Evolutionary conservation across 2,113 vertebrate species (phyloP).

Genomic region (Psittacus erithacus): DNA sequence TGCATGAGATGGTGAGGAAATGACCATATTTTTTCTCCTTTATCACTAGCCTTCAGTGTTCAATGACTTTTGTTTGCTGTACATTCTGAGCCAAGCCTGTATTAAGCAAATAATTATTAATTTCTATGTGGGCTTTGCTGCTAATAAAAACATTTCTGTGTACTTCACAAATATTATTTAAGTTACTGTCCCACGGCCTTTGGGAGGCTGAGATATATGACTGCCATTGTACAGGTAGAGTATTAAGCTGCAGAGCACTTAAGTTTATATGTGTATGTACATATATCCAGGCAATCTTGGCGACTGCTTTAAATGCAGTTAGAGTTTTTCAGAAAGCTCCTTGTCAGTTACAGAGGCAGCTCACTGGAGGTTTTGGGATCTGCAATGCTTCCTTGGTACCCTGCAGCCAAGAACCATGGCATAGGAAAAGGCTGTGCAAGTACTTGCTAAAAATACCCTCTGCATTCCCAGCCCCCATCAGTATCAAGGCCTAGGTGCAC

Average conservation of each 20-base stretch:
- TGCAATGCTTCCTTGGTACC: fast-evolving
- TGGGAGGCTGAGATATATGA: neutral
- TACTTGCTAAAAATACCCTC: neutral
- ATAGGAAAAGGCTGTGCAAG: neutral
- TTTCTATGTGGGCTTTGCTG: neutral
- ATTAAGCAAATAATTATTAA: slow-evolving; percentile 18
- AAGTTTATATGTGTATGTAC: neutral
- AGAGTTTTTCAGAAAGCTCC: neutral
- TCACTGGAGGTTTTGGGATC: neutral
- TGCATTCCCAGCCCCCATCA: neutral
- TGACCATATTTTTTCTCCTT: neutral
- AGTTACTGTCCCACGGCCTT: neutral
- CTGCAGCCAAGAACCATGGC: neutral
- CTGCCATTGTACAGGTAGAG: neutral
- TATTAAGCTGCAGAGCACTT: neutral
- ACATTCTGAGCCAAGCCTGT: neutral
- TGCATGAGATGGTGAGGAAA: neutral
- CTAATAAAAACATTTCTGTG: neutral
- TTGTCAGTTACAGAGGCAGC: fast-evolving
- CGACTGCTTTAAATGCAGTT: neutral
- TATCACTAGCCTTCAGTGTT: neutral
- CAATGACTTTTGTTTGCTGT: neutral
- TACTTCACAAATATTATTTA: neutral
- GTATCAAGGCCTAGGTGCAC: neutral
- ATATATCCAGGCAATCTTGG: neutral